Evolutionary conservation across 2,888 invertebrate genomes (phyloP), one percentile per base, ranked within the genome.

Genomic region (Drosophila mercatorum): DNA sequence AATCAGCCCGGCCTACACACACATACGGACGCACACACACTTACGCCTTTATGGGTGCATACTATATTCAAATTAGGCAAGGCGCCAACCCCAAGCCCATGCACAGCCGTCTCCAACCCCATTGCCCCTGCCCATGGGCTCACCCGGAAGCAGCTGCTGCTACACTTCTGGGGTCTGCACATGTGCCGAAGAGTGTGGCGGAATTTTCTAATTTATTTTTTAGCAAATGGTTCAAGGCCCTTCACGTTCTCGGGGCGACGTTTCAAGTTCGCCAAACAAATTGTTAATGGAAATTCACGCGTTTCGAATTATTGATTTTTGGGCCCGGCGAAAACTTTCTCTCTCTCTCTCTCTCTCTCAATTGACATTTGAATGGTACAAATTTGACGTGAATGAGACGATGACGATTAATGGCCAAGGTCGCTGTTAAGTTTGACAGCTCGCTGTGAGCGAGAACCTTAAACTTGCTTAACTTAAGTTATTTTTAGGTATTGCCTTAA

Each of bases 161-260:
- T 61, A 60, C 49, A n/a, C n/a, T 34, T 34, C 3, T 53, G 64
- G 57, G 62, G 72, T 46, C 64, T 71, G 79, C 86, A 83, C 74
- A 82, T 85, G 78, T 81, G 78, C 46, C 70, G 40, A 61, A 70
- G 71, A 63, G 80, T 83, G 90, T 83, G 81, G 78, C 81, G 89
- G 92, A 92, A 92, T 92, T 92, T 92, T 90, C 86, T 90, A 92
- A 92, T 92, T 92, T 92, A 91, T 91, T 91, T 91, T 86, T 78
- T 88, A 81, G 76, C 90, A 90, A 89, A 88, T 88, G 85, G 89
- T 91, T 92, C 91, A 92, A 92, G 91, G 92, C 91, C 88, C 78
- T 81, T 80, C 72, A 70, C 59, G 82, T 68, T 68, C 34, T 55
- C 26, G 17, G 40, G 38, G 34, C 68, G 46, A 55, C 66, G 68